phyloP scores from a whole-genome alignment of 2,797 vertebrate species.

The Rallus crepitans region DNA sequence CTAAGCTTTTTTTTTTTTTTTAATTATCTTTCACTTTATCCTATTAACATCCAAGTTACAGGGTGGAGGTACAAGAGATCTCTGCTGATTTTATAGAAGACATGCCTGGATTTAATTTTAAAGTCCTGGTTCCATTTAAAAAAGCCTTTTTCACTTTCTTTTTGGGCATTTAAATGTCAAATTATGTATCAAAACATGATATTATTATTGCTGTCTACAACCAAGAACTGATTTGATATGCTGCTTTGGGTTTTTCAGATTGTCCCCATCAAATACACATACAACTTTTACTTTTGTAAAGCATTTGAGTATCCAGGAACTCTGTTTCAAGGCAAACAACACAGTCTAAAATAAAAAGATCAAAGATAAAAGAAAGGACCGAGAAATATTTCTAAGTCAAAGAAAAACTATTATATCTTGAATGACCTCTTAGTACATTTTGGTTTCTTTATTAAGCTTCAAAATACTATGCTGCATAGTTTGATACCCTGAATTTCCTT shows the following conservation, averaged over 20 bases:
- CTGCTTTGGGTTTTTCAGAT: background rate
- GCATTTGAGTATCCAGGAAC: background rate
- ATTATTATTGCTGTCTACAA: background rate
- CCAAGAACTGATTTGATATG: background rate
- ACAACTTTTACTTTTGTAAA: background rate
- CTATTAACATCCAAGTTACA: background rate
- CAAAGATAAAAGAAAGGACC: background rate
- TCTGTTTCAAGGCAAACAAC: background rate
- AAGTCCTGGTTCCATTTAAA: background rate
- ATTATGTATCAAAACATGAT: background rate
- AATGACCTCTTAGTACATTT: background rate
- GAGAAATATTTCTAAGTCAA: background rate
- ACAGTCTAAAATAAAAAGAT: background rate
- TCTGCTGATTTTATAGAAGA: background rate
- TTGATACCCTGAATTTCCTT: background rate
- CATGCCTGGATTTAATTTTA: background rate
- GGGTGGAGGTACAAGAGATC: background rate
- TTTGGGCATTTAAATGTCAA: background rate
- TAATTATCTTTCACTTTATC: background rate
- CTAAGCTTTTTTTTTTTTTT: background rate
- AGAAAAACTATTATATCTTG: background rate
- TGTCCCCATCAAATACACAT: background rate
- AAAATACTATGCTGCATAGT: background rate
- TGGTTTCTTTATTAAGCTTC: background rate
- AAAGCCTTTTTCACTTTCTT: background rate